Base-by-base conservation (phyloP, 2,888 invertebrate genomes). In the Hylaea fasciaria region DNA sequence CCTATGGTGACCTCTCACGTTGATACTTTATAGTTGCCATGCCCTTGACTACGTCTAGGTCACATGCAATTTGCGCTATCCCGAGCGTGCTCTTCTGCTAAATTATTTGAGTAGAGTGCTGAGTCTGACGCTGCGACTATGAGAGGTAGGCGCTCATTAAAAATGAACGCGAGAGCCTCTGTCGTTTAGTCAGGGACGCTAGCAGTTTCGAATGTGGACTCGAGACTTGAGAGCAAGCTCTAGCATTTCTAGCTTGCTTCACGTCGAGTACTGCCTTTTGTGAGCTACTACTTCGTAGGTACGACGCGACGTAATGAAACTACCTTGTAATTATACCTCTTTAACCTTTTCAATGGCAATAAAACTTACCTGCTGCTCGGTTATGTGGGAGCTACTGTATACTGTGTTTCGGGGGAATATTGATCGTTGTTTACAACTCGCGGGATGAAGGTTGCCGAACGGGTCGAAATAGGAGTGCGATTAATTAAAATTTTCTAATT, bases 101-200 rank as follows among this genome's bases (percentile, higher is more conserved):
- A 68, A 72, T 72, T 61, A 70, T 76, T 69, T 68, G 40, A 49
- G 41, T 5, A 41, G 45, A 68, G 59, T 49, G 62, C 69, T 66
- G n/a, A n/a, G n/a, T n/a, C n/a, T n/a, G 65, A 57, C 59, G 57
- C 52, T 46, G 63, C 48, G 43, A 57, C 52, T 65, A 53, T 62
- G 64, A 69, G 62, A 65, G 68, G 64, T 63, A 69, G 59, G 67
- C 43, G 74, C 76, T 82, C 82, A 78, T 87, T 86, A 86, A 84
- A 81, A 83, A 80, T 82, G 74, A 77, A 80, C 65, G 57, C 63
- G 69, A 74, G 72, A 52, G 52, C 51, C 45, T 68, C 61, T 76
- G 76, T 73, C 74, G 75, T 78, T 81, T 80, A 78, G 75, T 69
- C 71, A 68, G 71, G 71, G 69, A 56, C 13, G 68, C 68, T 68